Conservation (phyloP, 2,888 invertebrate genomes). For the Mactromeris polynyma region DNA sequence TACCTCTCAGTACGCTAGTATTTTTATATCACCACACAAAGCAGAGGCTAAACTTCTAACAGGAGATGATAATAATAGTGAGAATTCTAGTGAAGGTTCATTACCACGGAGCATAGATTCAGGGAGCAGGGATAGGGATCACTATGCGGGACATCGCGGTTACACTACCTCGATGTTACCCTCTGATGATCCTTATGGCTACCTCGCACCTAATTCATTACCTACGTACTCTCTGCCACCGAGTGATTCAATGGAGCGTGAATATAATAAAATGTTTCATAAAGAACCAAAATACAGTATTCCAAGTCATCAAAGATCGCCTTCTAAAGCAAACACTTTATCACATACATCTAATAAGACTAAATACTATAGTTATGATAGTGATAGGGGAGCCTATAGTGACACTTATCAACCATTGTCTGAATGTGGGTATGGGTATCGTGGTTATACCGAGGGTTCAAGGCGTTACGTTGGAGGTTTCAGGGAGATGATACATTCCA, state of each 20-base stretch:
- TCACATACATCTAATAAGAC: conserved; percentile 43
- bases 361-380: conserved; percentile 56
- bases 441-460: conserved; percentile 71
- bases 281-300: conserved; percentile 57
- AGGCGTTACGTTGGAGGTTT: conserved; percentile 80
- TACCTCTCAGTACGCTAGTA: conserved; percentile 83
- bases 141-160: conserved; percentile 76
- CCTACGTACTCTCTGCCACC: conserved; percentile 54
- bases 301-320: conserved; percentile 69
- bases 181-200: conserved; percentile 60
- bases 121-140: conserved; percentile 74
- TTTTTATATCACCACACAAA: conserved; percentile 83
- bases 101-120: conserved; percentile 82
- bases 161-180: conserved; percentile 62
- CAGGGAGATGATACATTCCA: conserved; percentile 82
- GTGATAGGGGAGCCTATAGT: conserved; percentile 68
- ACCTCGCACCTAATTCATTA: conserved; percentile 63
- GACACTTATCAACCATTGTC: conserved; percentile 69
- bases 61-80: conserved; percentile 79
- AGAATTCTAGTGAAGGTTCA: conserved; percentile 82
- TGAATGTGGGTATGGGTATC: conserved; percentile 62
- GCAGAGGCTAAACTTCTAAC: conserved; percentile 83
- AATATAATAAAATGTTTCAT: conserved; percentile 54
- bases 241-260: conserved; percentile 64
- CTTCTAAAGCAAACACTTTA: conserved; percentile 70